These are phyloP conservation scores for Musca domestica DNA, from an alignment of 1,140 invertebrate species.

Conservation along the genomic window DNA sequence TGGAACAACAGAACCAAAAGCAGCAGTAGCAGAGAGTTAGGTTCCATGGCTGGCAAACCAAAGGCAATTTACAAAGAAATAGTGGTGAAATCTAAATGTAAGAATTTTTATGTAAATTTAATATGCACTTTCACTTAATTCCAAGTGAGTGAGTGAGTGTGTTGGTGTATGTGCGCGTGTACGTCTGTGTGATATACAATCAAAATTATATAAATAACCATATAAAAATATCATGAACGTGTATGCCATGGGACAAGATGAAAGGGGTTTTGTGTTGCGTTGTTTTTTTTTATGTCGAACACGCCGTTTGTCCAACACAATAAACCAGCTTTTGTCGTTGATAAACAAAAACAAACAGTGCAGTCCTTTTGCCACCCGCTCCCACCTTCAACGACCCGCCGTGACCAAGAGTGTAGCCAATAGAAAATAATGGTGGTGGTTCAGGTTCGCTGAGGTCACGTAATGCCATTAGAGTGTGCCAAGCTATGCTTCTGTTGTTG, in stretches of 20 bases:
- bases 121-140: slow-evolving; percentile 20
- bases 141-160: too few species aligned
- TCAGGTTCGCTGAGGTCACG: slow-evolving; percentile 16
- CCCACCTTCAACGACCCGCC: neutral
- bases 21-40: neutral
- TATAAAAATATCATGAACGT: neutral
- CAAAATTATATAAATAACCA: slow-evolving; percentile 8
- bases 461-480: neutral
- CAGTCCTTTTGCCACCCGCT: neutral
- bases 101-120: slow-evolving; percentile 18
- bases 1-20: neutral
- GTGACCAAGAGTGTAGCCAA: neutral
- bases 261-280: neutral
- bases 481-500: too few species aligned
- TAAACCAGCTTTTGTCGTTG: neutral
- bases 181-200: slow-evolving; percentile 6
- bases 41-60: too few species aligned
- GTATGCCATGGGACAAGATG: neutral
- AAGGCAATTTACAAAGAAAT: neutral
- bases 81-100: neutral
- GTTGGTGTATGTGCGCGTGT: too few species aligned
- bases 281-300: neutral
- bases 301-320: neutral
- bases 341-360: neutral
- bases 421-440: neutral